Evolutionary conservation across 2,797 vertebrate genomes (phyloP).

Genomic region (Taenioides sp.): DNA sequence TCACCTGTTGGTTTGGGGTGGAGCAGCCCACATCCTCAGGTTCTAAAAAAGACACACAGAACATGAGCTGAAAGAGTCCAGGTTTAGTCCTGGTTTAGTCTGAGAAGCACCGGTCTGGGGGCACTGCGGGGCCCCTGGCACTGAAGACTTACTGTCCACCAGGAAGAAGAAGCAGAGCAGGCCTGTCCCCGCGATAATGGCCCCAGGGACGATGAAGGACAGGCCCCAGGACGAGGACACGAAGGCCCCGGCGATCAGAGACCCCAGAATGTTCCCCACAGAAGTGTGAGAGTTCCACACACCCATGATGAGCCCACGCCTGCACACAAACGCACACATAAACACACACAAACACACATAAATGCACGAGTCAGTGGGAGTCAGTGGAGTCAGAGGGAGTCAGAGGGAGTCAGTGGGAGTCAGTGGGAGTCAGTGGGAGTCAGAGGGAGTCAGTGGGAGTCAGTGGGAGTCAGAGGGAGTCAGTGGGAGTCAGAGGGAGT

Average conservation of each 20-base stretch:
- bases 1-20: slow-evolving; percentile 85
- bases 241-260: slow-evolving; percentile 88
- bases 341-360: too few species aligned
- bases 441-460: too few species aligned
- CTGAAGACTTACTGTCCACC: slow-evolving; percentile 82
- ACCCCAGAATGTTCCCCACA: slow-evolving; percentile 95
- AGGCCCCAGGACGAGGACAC: slow-evolving; percentile 90
- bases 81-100: background rate
- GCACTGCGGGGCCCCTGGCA: too few species aligned
- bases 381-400: too few species aligned
- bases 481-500: too few species aligned
- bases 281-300: slow-evolving; percentile 99
- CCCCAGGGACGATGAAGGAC: slow-evolving; percentile 91
- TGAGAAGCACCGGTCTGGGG: too few species aligned
- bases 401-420: too few species aligned
- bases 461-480: too few species aligned
- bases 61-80: background rate
- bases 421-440: too few species aligned
- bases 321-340: slow-evolving; percentile 54
- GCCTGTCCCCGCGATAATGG: slow-evolving; percentile 83
- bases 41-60: slow-evolving; percentile 65
- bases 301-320: slow-evolving; percentile 97
- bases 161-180: slow-evolving; percentile 93
- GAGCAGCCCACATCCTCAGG: slow-evolving; percentile 92
- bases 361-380: too few species aligned